A percentile compares a stretch with the other conserved stretches of the same genome.
phyloP scores from a whole-genome alignment of 2,888 invertebrate genomes.

The Orthosia incerta region DNA sequence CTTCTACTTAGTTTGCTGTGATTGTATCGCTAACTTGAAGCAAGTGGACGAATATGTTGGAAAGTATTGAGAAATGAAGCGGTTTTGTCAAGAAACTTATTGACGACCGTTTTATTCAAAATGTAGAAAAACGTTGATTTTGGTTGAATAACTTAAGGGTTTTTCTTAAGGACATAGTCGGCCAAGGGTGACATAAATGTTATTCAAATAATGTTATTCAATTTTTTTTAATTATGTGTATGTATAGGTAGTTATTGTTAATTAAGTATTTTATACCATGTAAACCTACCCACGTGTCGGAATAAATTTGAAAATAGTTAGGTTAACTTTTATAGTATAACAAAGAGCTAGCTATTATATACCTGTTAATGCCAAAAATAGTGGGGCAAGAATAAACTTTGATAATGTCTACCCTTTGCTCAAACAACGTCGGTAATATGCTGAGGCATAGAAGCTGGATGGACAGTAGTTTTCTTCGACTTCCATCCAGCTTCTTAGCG shows the following conservation, averaged over 20 bases:
- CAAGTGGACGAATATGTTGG: slow-evolving; percentile 20
- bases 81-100: slow-evolving; percentile 7
- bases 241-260: too few species aligned
- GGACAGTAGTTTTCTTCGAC: too few species aligned
- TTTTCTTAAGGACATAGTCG: not conserved
- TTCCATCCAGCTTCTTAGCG: too few species aligned
- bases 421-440: not conserved
- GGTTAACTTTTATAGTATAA: too few species aligned
- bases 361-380: too few species aligned
- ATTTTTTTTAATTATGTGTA: too few species aligned
- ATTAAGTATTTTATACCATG: too few species aligned
- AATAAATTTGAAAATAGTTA: too few species aligned
- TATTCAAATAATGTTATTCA: too few species aligned
- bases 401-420: not conserved
- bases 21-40: slow-evolving; percentile 38
- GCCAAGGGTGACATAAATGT: not conserved
- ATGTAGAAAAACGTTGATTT: not conserved
- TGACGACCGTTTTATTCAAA: not conserved
- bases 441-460: not conserved
- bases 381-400: too few species aligned
- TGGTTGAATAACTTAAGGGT: not conserved
- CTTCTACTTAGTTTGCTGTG: slow-evolving; percentile 60
- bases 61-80: slow-evolving; percentile 30
- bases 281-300: too few species aligned
- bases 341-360: too few species aligned